Evolutionary conservation across 2,113 vertebrate genomes (phyloP), one percentile per base, ranked within the genome.

Genomic region (Varanus salvator): DNA sequence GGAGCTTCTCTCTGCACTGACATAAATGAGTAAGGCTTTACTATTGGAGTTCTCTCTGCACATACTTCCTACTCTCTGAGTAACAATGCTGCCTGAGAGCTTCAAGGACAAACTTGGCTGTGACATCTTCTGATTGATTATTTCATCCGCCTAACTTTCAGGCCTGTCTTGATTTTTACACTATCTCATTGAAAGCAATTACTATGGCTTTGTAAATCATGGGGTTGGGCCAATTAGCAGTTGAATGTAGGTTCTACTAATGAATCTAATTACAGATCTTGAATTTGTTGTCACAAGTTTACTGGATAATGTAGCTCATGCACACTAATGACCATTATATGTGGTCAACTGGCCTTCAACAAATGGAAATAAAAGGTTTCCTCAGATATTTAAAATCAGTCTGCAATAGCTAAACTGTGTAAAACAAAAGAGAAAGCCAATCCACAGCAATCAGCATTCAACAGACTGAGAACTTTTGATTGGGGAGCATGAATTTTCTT

Each of bases 281-380:
- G 3, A 34, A 34, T 3, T 60, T 48, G 23, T 88, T 27, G 38
- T 91, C 38, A 1, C 54, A 86, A 87, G 29, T 85, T 88, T 84
- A 88, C 80, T n/a, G 64, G n/a, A 80, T 64, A 90, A 17, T 27
- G 66, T 0, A 0, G 85, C 80, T 74, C 38, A 52, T 17, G 31
- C 0, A 0, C 74, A 64, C 88, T 84, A 91, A 85, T 92, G 89
- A 29, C 19, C 50, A 69, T 86, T 71, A 50, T 31, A 85, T 6
- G 1, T 12, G 52, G 88, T 85, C 88, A 94, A 68, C 52, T 69
- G 57, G 77, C 12, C 6, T 80, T 34, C 85, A 93, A 64, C 27
- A 87, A 88, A 50, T 84, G 34, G 29, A 85, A 90, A 92, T 2
- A 91, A 88, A 87, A 87, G 31, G 19, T n/a, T 90, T 90, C 72